Base-by-base conservation (phyloP, 2,797 vertebrate species). In the Halcyon badia region DNA sequence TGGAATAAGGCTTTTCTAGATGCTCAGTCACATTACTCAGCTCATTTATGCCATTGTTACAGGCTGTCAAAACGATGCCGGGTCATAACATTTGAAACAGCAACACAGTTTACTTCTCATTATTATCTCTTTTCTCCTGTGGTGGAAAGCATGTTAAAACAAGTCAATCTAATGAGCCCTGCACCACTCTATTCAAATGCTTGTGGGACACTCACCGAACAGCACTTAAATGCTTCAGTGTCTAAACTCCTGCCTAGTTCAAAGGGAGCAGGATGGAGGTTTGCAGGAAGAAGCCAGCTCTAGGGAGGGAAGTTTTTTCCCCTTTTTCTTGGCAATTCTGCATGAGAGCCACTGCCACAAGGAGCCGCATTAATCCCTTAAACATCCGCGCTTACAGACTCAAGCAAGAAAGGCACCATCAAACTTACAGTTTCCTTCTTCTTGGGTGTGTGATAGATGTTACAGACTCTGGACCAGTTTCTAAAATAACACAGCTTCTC, bases 1-100 rank as follows among this genome's bases (percentile, higher is more conserved):
- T 65, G 68, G 61, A 78, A 28, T 30, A 70, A 83, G 49, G n/a
- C 65, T 83, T 81, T 91, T 88, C 95, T 91, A 64, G 85, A 70
- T 1, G 1, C 62, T 78, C 1, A 2, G 33, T 89, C 77, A 72
- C 61, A 60, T 91, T 83, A 65, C 37, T 80, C 68, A 48, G 70
- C 56, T 84, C 65, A 75, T 89, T 85, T 68, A 60, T 87, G 49
- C 76, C 72, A 52, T 85, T 81, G 56, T 81, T 82, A 37, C 44
- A 83, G 81, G 26, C 37, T 75, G 61, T 41, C 79, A 57, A 44
- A 93, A 77, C 1, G 10, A 49, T 68, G 57, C 42, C 44, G 48
- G 78, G 56, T 64, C 52, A 65, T 31, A 80, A 68, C 17, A 31
- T 85, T 44, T 57, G 48, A 65, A 92, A 85, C 4, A 60, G 68